These are phyloP conservation scores for Tyto alba DNA, from an alignment of 2,113 vertebrate genomes.

Conservation along the genomic window DNA sequence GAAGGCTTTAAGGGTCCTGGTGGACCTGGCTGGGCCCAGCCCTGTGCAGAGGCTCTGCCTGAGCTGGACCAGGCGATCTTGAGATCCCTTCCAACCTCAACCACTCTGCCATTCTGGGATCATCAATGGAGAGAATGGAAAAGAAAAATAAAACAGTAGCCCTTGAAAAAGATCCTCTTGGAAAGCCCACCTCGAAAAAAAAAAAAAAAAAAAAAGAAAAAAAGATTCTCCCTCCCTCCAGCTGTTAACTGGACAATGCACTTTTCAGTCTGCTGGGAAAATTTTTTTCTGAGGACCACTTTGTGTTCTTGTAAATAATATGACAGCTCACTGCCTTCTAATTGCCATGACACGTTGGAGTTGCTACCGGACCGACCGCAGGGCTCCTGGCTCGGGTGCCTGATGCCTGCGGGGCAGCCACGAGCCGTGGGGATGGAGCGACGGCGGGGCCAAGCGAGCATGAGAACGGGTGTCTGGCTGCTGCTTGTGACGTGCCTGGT, in stretches of 20 bases:
- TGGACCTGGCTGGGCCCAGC: not conserved
- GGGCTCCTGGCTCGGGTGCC: not conserved
- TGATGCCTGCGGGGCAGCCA: rapidly evolving
- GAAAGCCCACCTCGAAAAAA: not conserved
- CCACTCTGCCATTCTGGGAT: not conserved
- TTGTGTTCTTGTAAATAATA: not conserved
- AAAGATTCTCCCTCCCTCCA: not conserved
- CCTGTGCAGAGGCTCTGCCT: not conserved
- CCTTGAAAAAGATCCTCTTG: not conserved
- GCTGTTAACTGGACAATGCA: not conserved
- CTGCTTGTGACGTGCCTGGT: not conserved
- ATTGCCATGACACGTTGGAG: not conserved
- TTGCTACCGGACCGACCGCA: not conserved
- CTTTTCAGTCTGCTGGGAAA: not conserved
- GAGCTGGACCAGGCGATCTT: not conserved
- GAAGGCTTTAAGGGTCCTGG: not conserved
- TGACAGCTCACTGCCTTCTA: not conserved
- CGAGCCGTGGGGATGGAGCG: rapidly evolving
- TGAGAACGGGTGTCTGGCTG: rapidly evolving
- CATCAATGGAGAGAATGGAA: not conserved
- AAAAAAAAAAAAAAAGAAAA: not conserved
- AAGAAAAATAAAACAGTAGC: not conserved
- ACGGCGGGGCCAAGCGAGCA: rapidly evolving
- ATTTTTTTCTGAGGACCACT: not conserved
- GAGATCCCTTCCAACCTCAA: not conserved